Evolutionary conservation across 2,113 vertebrate genomes (phyloP).

Genomic region (Gasterosteus nipponicus): DNA sequence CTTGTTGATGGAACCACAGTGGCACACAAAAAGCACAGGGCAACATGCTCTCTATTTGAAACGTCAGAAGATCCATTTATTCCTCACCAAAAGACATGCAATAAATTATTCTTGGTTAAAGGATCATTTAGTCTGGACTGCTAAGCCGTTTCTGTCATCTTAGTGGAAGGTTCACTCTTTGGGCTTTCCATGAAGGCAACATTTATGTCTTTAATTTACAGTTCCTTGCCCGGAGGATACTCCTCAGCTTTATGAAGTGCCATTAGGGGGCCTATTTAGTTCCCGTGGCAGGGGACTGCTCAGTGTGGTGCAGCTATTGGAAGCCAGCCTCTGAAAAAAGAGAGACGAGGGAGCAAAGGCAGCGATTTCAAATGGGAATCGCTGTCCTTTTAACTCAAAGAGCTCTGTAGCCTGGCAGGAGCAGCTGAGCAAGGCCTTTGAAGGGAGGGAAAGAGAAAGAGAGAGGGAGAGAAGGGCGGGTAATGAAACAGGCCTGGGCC

Average conservation of each 20-base stretch:
- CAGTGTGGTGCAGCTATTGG: conserved; percentile 76
- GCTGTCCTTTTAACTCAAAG: conserved; percentile 84
- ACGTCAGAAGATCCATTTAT: conserved; percentile 69
- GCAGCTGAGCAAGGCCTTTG: conserved; percentile 80
- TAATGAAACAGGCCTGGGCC: conserved; percentile 78
- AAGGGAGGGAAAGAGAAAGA: conserved; percentile 70
- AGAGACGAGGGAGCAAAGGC: conserved; percentile 75
- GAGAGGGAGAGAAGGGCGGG: conserved; percentile 60
- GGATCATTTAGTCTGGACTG: conserved; percentile 77
- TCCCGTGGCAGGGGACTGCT: conserved; percentile 80
- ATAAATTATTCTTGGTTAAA: conserved; percentile 80
- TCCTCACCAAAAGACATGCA: conserved; percentile 66
- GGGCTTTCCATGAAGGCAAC: conserved; percentile 76
- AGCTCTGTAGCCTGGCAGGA: conserved; percentile 82
- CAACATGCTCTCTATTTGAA: conserved; percentile 46
- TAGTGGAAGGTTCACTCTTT: conserved; percentile 77
- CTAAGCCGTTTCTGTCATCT: conserved; percentile 79
- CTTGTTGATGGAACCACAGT: conserved; percentile 81
- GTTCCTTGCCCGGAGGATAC: conserved; percentile 80
- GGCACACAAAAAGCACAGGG: conserved; percentile 30
- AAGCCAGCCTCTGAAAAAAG: conserved; percentile 70
- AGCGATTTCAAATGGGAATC: conserved; percentile 82
- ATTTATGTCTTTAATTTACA: conserved; percentile 85
- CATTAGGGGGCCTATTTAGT: conserved; percentile 84
- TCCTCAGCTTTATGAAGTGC: conserved; percentile 82